Conservation (phyloP, 2,797 vertebrate genomes). For the Lateolabrax maculatus region DNA sequence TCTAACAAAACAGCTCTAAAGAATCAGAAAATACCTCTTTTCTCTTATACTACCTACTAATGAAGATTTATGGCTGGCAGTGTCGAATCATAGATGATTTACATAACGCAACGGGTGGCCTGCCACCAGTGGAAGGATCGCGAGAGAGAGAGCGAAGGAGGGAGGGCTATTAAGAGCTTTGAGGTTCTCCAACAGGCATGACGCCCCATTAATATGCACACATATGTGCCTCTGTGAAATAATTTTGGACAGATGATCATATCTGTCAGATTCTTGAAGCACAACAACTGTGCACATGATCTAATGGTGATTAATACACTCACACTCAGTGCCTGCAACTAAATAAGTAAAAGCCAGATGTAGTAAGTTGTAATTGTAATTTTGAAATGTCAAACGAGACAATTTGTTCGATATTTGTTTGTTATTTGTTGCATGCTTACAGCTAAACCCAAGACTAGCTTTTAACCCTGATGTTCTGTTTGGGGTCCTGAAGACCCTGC, state of each 20-base stretch:
- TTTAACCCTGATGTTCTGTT: not conserved
- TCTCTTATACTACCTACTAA: constrained; percentile 76
- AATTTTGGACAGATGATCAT: constrained; percentile 48
- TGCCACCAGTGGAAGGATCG: constrained; percentile 52
- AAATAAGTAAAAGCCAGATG: constrained; percentile 33
- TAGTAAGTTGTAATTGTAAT: not conserved
- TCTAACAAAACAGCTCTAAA: constrained; percentile 70
- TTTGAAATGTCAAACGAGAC: constrained; percentile 22
- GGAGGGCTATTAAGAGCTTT: constrained; percentile 49
- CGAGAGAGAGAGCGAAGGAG: constrained; percentile 13
- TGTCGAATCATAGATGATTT: constrained; percentile 82
- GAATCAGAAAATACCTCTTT: constrained; percentile 75
- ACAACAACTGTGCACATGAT: constrained; percentile 26
- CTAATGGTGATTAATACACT: constrained; percentile 50
- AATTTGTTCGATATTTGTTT: constrained; percentile 22
- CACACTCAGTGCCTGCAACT: not conserved
- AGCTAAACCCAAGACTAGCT: not conserved
- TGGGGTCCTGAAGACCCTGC: not conserved
- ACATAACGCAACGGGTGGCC: constrained; percentile 74
- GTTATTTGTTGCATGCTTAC: constrained; percentile 19
- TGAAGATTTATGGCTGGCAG: constrained; percentile 83
- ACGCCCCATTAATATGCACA: constrained; percentile 54
- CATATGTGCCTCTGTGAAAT: constrained; percentile 51
- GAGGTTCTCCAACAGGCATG: constrained; percentile 51
- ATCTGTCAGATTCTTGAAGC: constrained; percentile 55